Percentiles rank a stretch among this genome's conserved stretches.
phyloP scores from a whole-genome alignment of 2,797 vertebrate genomes.

The Threskiornis aethiopicus region DNA sequence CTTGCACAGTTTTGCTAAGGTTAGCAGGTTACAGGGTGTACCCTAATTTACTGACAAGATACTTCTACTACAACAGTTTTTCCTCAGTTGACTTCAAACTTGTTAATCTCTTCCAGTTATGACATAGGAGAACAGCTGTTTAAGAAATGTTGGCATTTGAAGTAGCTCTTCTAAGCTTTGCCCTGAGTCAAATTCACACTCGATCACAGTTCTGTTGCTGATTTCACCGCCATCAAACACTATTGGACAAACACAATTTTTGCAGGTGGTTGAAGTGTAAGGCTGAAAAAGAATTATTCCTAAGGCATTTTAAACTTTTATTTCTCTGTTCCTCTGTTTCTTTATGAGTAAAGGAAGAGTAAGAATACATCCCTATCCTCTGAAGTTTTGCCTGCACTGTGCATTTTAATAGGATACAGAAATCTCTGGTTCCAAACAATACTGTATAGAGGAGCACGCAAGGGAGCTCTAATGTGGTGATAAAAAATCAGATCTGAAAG shows the following conservation, averaged over 20 bases:
- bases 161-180: not conserved
- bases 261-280: not conserved
- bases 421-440: not conserved
- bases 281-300: not conserved
- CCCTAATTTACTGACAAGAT: not conserved
- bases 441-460: not conserved
- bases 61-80: not conserved
- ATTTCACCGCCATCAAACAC: not conserved
- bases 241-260: not conserved
- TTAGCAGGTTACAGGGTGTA: not conserved
- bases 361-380: not conserved
- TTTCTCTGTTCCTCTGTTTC: not conserved
- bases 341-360: not conserved
- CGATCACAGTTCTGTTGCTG: not conserved
- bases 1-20: not conserved
- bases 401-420: not conserved
- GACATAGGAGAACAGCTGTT: not conserved
- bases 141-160: not conserved
- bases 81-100: not conserved
- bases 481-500: not conserved
- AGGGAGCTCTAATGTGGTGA: not conserved
- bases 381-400: not conserved
- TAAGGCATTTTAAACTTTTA: not conserved
- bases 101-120: not conserved
- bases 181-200: not conserved